phyloP scores from a whole-genome alignment of 2,888 invertebrate genomes.

The Limnephilus lunatus region DNA sequence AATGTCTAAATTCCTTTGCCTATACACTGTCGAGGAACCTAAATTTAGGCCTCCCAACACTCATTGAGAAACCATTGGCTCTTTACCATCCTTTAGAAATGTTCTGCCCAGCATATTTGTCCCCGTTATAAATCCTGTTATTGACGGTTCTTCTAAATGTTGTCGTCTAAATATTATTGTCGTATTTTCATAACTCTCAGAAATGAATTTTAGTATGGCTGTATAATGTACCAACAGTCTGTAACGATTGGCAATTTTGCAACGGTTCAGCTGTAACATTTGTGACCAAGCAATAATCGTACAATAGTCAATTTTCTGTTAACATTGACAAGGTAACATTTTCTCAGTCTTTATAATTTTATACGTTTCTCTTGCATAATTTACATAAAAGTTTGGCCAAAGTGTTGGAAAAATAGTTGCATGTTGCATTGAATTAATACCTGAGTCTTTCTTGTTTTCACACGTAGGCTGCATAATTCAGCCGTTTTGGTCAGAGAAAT shows the following conservation, averaged over 20 bases:
- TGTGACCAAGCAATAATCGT: neutral
- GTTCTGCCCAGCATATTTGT: neutral
- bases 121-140: neutral
- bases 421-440: neutral
- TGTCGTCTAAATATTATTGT: neutral
- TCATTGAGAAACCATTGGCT: neutral
- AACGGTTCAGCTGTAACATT: neutral
- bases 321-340: neutral
- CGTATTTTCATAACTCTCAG: neutral
- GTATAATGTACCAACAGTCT: neutral
- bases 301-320: neutral
- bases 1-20: neutral
- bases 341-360: neutral
- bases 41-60: neutral
- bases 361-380: neutral
- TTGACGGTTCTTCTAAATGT: neutral
- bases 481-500: constrained; percentile 7
- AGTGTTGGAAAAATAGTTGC: neutral
- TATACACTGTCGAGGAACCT: neutral
- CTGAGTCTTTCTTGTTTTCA: neutral
- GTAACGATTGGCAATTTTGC: neutral
- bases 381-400: neutral
- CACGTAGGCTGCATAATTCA: neutral
- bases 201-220: neutral
- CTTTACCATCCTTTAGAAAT: neutral